A percentile compares a stretch with the other conserved stretches of the same genome.
phyloP scores from a whole-genome alignment of 1,140 invertebrate species.

The Neodiprion fabricii region DNA sequence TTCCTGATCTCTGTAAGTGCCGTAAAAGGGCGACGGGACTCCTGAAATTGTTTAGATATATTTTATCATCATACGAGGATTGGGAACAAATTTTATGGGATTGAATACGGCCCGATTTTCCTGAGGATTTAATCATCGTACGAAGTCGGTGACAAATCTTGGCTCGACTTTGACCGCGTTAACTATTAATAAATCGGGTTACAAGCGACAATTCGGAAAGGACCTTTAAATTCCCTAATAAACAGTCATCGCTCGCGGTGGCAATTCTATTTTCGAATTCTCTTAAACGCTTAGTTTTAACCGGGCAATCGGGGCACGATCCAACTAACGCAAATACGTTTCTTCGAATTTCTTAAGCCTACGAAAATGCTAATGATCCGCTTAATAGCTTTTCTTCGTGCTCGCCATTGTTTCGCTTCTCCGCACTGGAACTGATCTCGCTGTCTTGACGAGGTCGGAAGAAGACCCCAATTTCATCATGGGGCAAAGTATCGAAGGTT shows the following conservation, averaged over 20 bases:
- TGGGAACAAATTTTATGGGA: background rate
- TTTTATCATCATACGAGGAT: background rate
- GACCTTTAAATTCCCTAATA: conserved; percentile 6
- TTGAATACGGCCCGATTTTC: background rate
- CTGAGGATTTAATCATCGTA: too few species aligned
- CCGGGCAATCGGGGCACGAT: background rate
- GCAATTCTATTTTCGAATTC: background rate
- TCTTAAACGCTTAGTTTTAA: background rate
- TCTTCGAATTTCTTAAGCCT: too few species aligned
- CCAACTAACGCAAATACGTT: background rate
- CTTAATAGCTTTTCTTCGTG: background rate
- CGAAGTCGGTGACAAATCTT: background rate
- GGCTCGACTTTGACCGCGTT: conserved; percentile 2
- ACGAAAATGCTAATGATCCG: background rate
- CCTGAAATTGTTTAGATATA: conserved; percentile 23
- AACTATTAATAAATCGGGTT: background rate
- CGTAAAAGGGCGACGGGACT: conserved; percentile 24
- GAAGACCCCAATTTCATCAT: background rate
- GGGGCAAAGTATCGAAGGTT: background rate
- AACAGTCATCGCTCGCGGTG: background rate
- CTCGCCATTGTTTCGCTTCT: too few species aligned
- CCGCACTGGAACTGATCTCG: too few species aligned
- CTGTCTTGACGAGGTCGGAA: too few species aligned
- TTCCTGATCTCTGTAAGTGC: conserved; percentile 13
- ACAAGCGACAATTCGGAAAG: background rate